Evolutionary conservation across 2,888 invertebrate genomes (phyloP).

Genomic region (Drosophila setosimentum): DNA sequence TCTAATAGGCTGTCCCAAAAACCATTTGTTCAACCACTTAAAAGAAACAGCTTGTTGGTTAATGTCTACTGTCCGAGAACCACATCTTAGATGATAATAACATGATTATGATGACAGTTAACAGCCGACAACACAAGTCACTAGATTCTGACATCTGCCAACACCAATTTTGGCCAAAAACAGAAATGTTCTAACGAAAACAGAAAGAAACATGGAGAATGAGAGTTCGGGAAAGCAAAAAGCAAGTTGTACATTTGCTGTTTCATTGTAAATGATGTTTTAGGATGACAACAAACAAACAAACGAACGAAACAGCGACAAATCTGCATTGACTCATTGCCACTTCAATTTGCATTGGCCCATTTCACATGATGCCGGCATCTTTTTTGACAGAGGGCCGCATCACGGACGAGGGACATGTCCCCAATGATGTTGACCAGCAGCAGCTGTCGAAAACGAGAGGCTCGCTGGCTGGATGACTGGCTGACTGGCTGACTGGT

Average conservation of each 20-base stretch:
- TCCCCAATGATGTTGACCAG: constrained; percentile 39
- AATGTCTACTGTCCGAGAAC: background rate
- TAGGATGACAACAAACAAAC: background rate
- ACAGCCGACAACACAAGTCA: background rate
- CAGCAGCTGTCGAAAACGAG: constrained; percentile 2
- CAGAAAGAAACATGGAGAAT: background rate
- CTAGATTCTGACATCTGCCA: constrained; percentile 61
- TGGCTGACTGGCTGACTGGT: background rate
- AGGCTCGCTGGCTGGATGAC: background rate
- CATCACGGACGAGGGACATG: constrained; percentile 9
- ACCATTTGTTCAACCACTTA: background rate
- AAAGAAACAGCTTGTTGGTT: constrained; percentile 2
- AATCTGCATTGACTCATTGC: constrained; percentile 54
- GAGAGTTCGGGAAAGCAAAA: background rate
- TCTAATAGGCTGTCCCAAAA: background rate
- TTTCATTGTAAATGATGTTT: constrained; percentile 42
- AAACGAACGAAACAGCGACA: background rate
- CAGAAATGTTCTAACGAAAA: background rate
- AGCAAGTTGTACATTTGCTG: constrained; percentile 33
- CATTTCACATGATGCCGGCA: constrained; percentile 27
- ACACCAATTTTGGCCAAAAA: constrained; percentile 49
- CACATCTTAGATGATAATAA: constrained; percentile 12
- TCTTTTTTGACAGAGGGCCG: background rate
- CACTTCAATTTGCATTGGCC: constrained; percentile 66
- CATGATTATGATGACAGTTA: constrained; percentile 33